Conservation (phyloP, 2,888 invertebrate genomes). For the Deilephila elpenor region DNA sequence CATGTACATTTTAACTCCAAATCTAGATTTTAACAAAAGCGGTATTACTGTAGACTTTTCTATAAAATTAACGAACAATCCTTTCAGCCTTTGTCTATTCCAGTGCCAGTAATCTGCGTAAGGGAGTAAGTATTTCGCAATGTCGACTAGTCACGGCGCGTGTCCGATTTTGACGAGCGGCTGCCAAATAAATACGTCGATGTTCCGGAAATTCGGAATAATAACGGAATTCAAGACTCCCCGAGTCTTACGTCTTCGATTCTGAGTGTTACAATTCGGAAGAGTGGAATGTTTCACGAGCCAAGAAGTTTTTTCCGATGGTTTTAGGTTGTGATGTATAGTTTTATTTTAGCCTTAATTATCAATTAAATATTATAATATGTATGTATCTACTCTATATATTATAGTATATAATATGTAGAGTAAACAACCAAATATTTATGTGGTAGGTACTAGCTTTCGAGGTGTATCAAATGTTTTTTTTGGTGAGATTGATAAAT, state of each 20-base stretch:
- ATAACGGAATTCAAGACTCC: slow-evolving; percentile 8
- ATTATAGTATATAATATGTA: too few species aligned
- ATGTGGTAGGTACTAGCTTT: too few species aligned
- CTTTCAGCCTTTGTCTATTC: neutral
- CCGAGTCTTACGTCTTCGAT: neutral
- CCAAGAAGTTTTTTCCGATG: neutral
- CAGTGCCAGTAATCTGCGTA: slow-evolving; percentile 6
- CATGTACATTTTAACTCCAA: too few species aligned
- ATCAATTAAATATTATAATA: too few species aligned
- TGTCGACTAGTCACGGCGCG: slow-evolving; percentile 18
- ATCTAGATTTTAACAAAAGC: too few species aligned
- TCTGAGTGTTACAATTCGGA: neutral
- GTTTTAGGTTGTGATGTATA: neutral
- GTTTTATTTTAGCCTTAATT: too few species aligned
- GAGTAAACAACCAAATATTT: too few species aligned
- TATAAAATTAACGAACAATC: too few species aligned
- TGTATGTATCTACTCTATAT: too few species aligned
- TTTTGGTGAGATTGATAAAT: too few species aligned
- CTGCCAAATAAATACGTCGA: slow-evolving; percentile 29
- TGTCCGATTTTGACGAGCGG: slow-evolving; percentile 25
- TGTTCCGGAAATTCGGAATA: slow-evolving; percentile 28
- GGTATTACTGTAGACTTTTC: too few species aligned
- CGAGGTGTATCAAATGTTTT: too few species aligned
- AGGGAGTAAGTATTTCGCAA: slow-evolving; percentile 12
- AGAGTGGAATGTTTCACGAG: slow-evolving; percentile 10